Conservation (phyloP, 1,140 invertebrate genomes). For the Nylanderia fulva region DNA sequence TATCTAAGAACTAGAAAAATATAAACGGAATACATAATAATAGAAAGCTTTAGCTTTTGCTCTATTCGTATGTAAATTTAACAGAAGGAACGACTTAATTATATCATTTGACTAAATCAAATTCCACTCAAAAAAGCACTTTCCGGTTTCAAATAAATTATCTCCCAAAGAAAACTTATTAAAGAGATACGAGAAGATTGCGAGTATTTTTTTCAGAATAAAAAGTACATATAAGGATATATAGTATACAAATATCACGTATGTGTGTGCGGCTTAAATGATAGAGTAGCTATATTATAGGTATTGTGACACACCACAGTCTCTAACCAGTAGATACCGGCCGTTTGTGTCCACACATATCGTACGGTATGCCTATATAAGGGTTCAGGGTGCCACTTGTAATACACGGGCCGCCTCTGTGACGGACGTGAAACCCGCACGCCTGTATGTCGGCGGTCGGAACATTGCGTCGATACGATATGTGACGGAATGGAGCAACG, state of each 20-base stretch:
- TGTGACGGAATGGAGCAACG: neutral
- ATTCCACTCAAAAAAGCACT: neutral
- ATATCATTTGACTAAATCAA: constrained; percentile 5
- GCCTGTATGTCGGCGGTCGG: neutral
- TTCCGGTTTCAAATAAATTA: neutral
- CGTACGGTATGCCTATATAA: neutral
- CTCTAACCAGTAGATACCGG: neutral
- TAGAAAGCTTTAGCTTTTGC: neutral
- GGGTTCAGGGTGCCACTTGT: neutral
- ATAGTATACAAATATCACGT: neutral
- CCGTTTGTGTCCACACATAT: constrained; percentile 22
- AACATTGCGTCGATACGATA: constrained; percentile 16
- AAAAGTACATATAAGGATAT: neutral
- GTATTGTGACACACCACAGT: neutral
- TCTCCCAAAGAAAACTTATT: neutral
- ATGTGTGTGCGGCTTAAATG: neutral
- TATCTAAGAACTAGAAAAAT: neutral
- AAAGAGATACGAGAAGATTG: neutral
- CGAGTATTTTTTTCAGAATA: neutral
- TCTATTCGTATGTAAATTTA: constrained; percentile 49
- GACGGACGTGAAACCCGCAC: neutral
- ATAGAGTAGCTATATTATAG: neutral
- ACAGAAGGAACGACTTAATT: neutral
- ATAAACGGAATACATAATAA: neutral
- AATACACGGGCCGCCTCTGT: neutral